Evolutionary conservation across 2,797 vertebrate species (phyloP), one percentile per base, ranked within the genome.

Genomic region (Columba guinea): DNA sequence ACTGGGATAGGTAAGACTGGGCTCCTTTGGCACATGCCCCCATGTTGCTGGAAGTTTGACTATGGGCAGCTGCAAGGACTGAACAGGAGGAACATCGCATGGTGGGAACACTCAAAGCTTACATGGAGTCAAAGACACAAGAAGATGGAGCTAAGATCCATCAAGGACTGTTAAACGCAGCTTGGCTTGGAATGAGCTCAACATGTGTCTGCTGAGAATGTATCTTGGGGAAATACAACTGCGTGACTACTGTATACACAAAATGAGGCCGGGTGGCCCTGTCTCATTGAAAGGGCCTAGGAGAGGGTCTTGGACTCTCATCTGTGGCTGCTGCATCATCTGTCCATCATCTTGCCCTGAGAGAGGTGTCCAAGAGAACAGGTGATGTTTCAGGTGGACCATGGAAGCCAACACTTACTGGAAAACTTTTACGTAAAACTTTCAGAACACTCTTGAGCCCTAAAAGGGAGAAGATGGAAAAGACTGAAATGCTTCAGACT

Each of bases 1-100:
- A 14, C 28, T 21, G 51, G 34, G 8, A 8, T 53, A 28, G 30
- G 73, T 56, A 37, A 24, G 55, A 24, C 30, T 37, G 46, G 35
- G n/a, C 44, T 71, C 63, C 73, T 48, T 39, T 19, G 53, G 59
- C 3, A 1, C 41, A 22, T 2, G 4, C 26, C 0, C 1, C 26
- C 1, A 0, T 24, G n/a, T 3, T 24, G 56, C 27, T 71, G 48
- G 52, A 34, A 28, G n/a, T 64, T 60, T 68, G 62, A 39, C 76
- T 55, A 5, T 3, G 6, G 62, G 17, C 41, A 55, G 16, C 35
- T 35, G 35, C 30, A 48, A 65, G 41, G 52, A 7, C 2, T 60
- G 59, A 53, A 35, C 24, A 19, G 59, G 41, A 78, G 48, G 75
- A 68, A 39, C 1, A 0, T 35, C 75, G 15, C 3, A 4, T 30